Evolutionary conservation across 2,888 invertebrate genomes (phyloP), one percentile per base, ranked within the genome.

Genomic region (Agrotis segetum): DNA sequence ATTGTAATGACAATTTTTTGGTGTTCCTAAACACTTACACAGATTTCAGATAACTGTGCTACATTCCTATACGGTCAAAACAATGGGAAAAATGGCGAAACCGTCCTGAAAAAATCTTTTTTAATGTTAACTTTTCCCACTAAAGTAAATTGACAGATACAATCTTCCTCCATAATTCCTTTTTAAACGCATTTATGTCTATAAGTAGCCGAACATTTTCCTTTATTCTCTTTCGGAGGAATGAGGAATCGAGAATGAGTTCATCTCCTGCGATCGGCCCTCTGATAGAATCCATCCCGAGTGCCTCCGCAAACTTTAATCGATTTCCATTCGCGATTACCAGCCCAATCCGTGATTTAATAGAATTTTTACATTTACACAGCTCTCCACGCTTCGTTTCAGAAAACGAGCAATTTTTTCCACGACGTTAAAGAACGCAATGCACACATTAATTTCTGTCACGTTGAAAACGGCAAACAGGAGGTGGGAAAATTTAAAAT

Each of bases 401-500:
- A 74, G 71, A 77, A 89, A 89, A 87, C 82, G 84, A 86, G 81
- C 85, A 88, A 85, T 84, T 89, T 90, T 88, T 84, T 85, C 84
- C 82, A 80, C 81, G 72, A 74, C 66, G 79, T 82, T 79, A 77
- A 86, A 87, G 90, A 92, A 93, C 89, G 91, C 90, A 92, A 90
- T 90, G 94, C 92, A 94, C 92, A 95, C 94, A 95, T 93, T 93
- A 93, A 95, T 95, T 95, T 94, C 92, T 93, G 90, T 92, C 91
- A 89, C 92, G 92, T 92, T 88, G 83, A 67, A 79, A 85, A 85
- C 88, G 85, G 90, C 90, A 93, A 91, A 92, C 90, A 91, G 88
- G 84, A 82, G 84, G 89, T 89, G 88, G 88, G 89, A 89, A 91
- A 94, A 93, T 93, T 92, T 92, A 89, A 93, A 92, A 92, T 90